Evolutionary conservation across 2,888 invertebrate genomes (phyloP), one percentile per base, ranked within the genome.

Genomic region (Rapana venosa): DNA sequence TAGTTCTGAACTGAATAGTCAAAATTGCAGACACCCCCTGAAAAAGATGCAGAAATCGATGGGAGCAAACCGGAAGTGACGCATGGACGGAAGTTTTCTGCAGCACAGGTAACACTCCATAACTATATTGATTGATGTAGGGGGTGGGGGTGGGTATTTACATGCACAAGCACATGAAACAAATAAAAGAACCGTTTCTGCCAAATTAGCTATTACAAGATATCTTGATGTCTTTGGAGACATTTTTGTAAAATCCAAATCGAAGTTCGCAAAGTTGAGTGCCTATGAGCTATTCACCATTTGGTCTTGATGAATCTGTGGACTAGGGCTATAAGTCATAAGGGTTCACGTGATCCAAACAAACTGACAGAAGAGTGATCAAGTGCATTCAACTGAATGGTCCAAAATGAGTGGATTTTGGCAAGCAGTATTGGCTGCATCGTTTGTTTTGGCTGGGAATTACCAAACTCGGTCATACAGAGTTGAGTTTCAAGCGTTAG

Each of bases 401-500:
- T 22, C 30, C 2, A 83, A 36, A 22, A 83, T 83, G 81, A 36
- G 36, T 47, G 30, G 1, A 15, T 47, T 83, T 36, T 20, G 22
- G 20, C 13, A 36, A 36, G 11, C 30, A 17, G 36, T 58, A 11
- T 20, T 85, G 17, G 58, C 58, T 58, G n/a, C 30, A 58, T 1
- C 58, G 5, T 30, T 58, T 85, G 30, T 36, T 58, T 20, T 58
- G 4, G 30, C 30, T 30, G 77, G 30, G 15, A 30, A 77, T 30
- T 30, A 30, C 1, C 30, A 15, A 20, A 85, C 30, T 15, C 56
- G 30, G 6, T 56, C 84, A 17, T 13, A 56, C 35, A 85, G 30
- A 26, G 30, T 85, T 58, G 58, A 85, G 58, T 30, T 58, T 20
- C 84, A 85, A 26, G 84, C 84, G 6, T 84, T 85, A 58, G 58